A percentile compares a stretch with the other conserved stretches of the same genome.
Evolutionary conservation across 35 echinoderm and acorn worm genomes (phyloP).

Genomic region (Eucidaris tribuloides): DNA sequence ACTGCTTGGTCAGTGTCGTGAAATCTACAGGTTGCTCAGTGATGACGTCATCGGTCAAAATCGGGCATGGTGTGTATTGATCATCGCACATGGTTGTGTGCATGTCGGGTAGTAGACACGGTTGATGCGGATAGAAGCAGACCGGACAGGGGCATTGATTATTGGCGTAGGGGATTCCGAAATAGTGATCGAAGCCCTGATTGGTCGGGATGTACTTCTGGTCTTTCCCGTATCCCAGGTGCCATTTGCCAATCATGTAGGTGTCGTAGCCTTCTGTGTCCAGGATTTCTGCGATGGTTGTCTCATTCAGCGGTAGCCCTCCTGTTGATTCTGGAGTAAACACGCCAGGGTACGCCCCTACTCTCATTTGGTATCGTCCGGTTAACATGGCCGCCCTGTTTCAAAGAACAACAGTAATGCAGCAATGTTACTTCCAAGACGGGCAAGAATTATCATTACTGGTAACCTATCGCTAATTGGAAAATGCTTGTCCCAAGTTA

Average conservation of each 20-base stretch:
- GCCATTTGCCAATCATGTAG: constrained; percentile 20
- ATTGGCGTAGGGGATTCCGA: constrained; percentile 11
- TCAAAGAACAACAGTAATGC: no score
- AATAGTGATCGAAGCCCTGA: constrained; percentile 22
- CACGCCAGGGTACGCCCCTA: not conserved
- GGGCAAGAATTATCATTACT: no score
- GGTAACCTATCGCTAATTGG: no score
- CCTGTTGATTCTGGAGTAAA: not conserved
- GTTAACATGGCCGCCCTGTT: constrained; percentile 15
- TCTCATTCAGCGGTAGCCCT: constrained; percentile 28
- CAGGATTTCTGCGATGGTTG: constrained; percentile 27
- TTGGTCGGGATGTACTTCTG: constrained; percentile 4
- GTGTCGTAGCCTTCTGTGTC: constrained; percentile 19
- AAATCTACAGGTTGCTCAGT: constrained; percentile 31
- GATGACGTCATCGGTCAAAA: not conserved
- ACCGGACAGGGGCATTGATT: constrained; percentile 4
- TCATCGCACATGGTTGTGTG: not conserved
- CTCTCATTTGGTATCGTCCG: constrained; percentile 7
- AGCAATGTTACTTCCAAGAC: no score
- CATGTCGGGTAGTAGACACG: not conserved
- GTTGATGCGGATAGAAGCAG: constrained; percentile 13
- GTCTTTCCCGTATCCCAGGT: constrained; percentile 10
- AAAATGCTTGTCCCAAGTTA: no score
- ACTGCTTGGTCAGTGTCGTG: not conserved
- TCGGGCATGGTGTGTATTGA: not conserved